Conservation (phyloP, 2,888 invertebrate genomes). For the Cephonodes hylas region DNA sequence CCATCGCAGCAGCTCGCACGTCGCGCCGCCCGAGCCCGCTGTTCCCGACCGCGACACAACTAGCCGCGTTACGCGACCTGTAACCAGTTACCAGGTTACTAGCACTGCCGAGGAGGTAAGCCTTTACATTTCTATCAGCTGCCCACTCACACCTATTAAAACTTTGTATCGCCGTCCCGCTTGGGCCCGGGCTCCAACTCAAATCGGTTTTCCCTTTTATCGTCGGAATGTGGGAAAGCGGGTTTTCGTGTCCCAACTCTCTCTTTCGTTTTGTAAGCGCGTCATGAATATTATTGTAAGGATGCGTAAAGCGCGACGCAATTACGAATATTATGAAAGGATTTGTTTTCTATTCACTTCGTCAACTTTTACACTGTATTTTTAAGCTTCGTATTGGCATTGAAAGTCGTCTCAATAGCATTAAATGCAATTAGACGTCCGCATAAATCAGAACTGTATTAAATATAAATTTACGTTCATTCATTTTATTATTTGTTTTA, state of each 20-base stretch:
- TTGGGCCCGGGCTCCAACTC: slow-evolving; percentile 45
- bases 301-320: slow-evolving; percentile 21
- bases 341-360: not conserved
- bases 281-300: slow-evolving; percentile 49
- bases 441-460: not conserved
- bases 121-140: slow-evolving; percentile 60
- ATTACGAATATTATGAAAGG: slow-evolving; percentile 15
- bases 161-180: slow-evolving; percentile 48
- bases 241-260: slow-evolving; percentile 75
- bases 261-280: slow-evolving; percentile 75
- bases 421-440: not conserved
- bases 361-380: not conserved
- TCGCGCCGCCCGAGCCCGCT: slow-evolving; percentile 35
- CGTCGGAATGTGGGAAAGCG: slow-evolving; percentile 76
- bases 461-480: not conserved
- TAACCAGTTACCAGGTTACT: slow-evolving; percentile 75
- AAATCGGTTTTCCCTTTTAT: slow-evolving; percentile 77
- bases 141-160: slow-evolving; percentile 50
- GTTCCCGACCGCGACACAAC: slow-evolving; percentile 25
- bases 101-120: slow-evolving; percentile 68
- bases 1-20: slow-evolving; percentile 64
- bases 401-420: not conserved
- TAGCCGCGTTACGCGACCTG: slow-evolving; percentile 70
- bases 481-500: not conserved
- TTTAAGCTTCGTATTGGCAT: not conserved